Evolutionary conservation across 2,888 invertebrate genomes (phyloP), one percentile per base, ranked within the genome.

Genomic region (Pinctada fucata): DNA sequence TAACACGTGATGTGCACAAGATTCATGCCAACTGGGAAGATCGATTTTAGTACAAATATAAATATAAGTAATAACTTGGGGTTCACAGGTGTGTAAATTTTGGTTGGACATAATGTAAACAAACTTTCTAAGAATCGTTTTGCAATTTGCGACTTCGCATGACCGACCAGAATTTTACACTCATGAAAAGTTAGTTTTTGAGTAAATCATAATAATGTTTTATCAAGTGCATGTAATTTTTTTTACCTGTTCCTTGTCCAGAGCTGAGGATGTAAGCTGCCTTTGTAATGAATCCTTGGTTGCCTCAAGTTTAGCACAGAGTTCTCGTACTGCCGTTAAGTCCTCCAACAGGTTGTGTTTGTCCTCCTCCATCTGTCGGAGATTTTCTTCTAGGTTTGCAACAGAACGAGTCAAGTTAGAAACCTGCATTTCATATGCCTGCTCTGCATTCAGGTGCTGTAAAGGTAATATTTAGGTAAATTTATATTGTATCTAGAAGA

Each of bases 231-330:
- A 31, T 31, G 31, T 31, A 31, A 31, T 31, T 31, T 31, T 31
- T 31, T 47, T 16, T 80, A 93, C 91, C 90, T 92, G 91, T 82
- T 93, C 92, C 68, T 89, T 89, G 76, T 93, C 93, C 63, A 91
- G 84, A 66, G 88, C 87, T 47, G 90, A 83, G n/a, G 88, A 86
- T 16, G 91, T 88, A 51, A 93, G 83, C 76, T 92, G 91, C 50
- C 92, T 84, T 82, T 91, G 91, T 58, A 92, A 83, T 2, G 88
- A 86, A 66, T 93, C 92, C 81, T 92, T 93, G 49, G 87, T 88
- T 0, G 88, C 88, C 84, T 93, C 93, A 8, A 93, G 87, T 51
- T 90, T 85, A 16, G 91, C 87, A 82, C 91, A 91, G 47, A 92
- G 88, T 81, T 93, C 92, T 49, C 92, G 85, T 2, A 92, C 89